Evolutionary conservation across 2,113 vertebrate genomes (phyloP).

Genomic region (Nothocercus julius): DNA sequence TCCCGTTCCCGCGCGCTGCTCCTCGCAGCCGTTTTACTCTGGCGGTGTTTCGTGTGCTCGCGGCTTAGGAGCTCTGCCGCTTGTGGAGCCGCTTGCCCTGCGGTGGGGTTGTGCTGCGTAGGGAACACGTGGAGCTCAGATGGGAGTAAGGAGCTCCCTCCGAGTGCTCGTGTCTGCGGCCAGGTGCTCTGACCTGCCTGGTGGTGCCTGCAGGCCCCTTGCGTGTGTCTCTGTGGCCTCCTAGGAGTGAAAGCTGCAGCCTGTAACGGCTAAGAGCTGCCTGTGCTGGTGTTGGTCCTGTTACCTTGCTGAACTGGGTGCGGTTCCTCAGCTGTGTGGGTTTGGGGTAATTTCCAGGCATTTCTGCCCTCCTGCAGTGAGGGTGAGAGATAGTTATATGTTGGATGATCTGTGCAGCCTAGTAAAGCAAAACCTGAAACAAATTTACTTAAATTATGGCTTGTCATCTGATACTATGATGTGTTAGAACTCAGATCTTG

Average conservation of each 20-base stretch:
- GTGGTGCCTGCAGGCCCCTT: background rate
- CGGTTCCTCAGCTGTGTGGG: background rate
- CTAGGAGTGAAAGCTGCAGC: fast-evolving
- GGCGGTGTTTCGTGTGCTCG: too few species aligned
- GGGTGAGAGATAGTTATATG: background rate
- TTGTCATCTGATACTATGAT: background rate
- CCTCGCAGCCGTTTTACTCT: too few species aligned
- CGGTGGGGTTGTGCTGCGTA: fast-evolving
- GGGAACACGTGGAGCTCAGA: too few species aligned
- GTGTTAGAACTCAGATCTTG: fast-evolving
- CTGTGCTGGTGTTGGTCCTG: background rate
- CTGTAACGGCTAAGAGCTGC: background rate
- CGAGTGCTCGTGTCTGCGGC: fast-evolving
- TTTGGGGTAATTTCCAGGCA: fast-evolving
- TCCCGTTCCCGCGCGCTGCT: too few species aligned
- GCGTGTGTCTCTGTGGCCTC: fast-evolving
- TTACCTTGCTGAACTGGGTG: too few species aligned
- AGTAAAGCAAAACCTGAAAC: background rate
- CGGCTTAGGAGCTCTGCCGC: too few species aligned
- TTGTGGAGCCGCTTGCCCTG: fast-evolving
- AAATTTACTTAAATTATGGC: background rate
- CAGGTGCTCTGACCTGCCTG: background rate
- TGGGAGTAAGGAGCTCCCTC: fast-evolving
- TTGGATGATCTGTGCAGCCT: background rate
- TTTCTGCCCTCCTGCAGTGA: fast-evolving